These are phyloP conservation scores for Tanypteryx hageni DNA, from an alignment of 2,888 invertebrate genomes.

Conservation along the genomic window DNA sequence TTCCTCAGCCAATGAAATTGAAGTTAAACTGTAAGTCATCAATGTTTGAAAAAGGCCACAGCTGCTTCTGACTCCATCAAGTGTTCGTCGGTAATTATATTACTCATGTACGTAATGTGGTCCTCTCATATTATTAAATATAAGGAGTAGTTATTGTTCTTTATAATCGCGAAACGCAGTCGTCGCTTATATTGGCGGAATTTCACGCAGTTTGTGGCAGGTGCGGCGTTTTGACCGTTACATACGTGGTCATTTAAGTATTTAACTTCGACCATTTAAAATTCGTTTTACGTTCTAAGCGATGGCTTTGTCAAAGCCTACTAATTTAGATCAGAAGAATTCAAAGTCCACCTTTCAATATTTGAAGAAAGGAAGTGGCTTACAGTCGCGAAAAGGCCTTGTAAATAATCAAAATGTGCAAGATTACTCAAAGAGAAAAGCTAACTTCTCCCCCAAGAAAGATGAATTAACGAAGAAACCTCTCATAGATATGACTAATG, in stretches of 20 bases:
- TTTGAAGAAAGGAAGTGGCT: constrained; percentile 36
- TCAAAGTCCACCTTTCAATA: constrained; percentile 8
- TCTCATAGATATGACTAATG: constrained; percentile 91
- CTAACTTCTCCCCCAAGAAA: constrained; percentile 86
- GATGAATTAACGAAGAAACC: constrained; percentile 75
- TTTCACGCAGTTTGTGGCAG: background rate
- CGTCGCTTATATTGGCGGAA: background rate
- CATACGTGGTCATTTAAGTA: constrained; percentile 52
- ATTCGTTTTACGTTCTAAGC: background rate
- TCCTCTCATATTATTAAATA: background rate
- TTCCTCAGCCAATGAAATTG: constrained; percentile 27
- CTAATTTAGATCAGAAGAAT: background rate
- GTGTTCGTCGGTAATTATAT: background rate
- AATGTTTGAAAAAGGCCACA: background rate
- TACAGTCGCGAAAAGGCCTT: background rate
- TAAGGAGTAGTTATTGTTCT: background rate
- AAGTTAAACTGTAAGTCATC: constrained; percentile 54
- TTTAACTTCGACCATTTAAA: constrained; percentile 10
- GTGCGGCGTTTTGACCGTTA: constrained; percentile 45
- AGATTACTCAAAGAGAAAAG: constrained; percentile 84
- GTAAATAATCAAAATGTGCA: background rate
- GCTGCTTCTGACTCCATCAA: background rate
- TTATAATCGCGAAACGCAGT: background rate
- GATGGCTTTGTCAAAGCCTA: background rate
- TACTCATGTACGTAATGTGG: background rate